These are phyloP conservation scores for Pyralis farinalis DNA, from an alignment of 2,888 invertebrate genomes.

Conservation along the genomic window DNA sequence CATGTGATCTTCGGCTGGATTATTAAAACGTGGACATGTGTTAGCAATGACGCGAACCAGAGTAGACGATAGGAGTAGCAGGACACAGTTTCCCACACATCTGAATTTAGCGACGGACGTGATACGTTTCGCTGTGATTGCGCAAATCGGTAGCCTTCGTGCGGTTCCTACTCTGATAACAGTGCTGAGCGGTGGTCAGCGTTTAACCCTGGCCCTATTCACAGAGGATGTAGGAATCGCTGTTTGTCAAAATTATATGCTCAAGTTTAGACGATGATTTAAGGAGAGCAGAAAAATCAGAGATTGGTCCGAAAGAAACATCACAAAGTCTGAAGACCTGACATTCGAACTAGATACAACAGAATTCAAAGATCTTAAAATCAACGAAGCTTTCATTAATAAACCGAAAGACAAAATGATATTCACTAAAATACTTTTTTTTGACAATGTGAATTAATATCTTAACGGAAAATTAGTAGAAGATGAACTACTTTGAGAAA, in stretches of 20 bases:
- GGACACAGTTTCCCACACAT: slow-evolving; percentile 52
- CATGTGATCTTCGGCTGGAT: background rate
- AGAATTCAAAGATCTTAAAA: too few relatives aligned
- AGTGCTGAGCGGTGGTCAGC: slow-evolving; percentile 43
- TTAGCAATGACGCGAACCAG: background rate
- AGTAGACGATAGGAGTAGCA: slow-evolving; percentile 4
- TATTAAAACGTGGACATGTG: background rate
- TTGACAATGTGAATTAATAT: too few relatives aligned
- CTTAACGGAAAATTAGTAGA: too few relatives aligned
- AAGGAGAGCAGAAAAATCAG: too few relatives aligned
- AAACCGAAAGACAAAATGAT: too few relatives aligned
- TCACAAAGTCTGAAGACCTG: too few relatives aligned
- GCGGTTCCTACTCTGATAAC: slow-evolving; percentile 72
- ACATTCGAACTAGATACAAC: too few relatives aligned
- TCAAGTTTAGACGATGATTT: background rate
- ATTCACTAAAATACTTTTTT: too few relatives aligned
- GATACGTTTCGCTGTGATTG: slow-evolving; percentile 55
- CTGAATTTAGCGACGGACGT: slow-evolving; percentile 64
- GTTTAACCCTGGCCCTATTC: slow-evolving; percentile 76
- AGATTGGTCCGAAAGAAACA: too few relatives aligned
- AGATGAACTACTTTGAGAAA: too few relatives aligned
- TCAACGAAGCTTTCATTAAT: too few relatives aligned
- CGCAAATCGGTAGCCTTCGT: slow-evolving; percentile 75
- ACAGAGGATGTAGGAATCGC: slow-evolving; percentile 49
- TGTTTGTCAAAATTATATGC: slow-evolving; percentile 11